Evolutionary conservation across 2,888 invertebrate genomes (phyloP).

Genomic region (Spodoptera littoralis): DNA sequence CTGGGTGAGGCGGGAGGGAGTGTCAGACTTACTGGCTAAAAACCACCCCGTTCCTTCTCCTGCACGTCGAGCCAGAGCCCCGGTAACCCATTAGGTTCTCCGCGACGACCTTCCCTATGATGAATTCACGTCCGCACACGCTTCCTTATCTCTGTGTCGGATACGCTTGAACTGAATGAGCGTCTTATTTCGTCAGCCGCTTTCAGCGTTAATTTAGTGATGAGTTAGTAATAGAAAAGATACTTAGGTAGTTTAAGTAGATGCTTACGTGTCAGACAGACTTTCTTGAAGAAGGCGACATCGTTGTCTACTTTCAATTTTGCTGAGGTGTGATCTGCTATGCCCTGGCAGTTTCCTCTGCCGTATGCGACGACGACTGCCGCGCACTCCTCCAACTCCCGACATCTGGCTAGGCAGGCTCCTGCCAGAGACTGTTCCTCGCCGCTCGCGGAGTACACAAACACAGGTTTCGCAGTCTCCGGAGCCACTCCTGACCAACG

Average conservation of each 20-base stretch:
- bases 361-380: slow-evolving; percentile 84
- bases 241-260: background rate
- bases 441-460: slow-evolving; percentile 83
- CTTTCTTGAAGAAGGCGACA: slow-evolving; percentile 90
- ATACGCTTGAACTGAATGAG: too few species aligned
- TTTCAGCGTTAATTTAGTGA: too few species aligned
- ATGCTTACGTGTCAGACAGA: slow-evolving; percentile 88
- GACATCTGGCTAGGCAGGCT: slow-evolving; percentile 82
- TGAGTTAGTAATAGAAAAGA: background rate
- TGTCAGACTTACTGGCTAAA: too few species aligned
- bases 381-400: slow-evolving; percentile 81
- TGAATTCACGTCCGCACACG: too few species aligned
- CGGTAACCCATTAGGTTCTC: too few species aligned
- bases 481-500: slow-evolving; percentile 82
- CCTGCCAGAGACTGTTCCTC: slow-evolving; percentile 82
- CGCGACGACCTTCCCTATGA: too few species aligned
- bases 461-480: slow-evolving; percentile 77
- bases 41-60: too few species aligned
- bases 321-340: slow-evolving; percentile 67
- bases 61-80: too few species aligned
- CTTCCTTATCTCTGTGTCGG: too few species aligned
- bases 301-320: slow-evolving; percentile 85
- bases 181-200: too few species aligned
- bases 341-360: slow-evolving; percentile 84
- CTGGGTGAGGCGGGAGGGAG: too few species aligned